phyloP scores from a whole-genome alignment of 2,797 vertebrate genomes.

The Fundulus diaphanus region DNA sequence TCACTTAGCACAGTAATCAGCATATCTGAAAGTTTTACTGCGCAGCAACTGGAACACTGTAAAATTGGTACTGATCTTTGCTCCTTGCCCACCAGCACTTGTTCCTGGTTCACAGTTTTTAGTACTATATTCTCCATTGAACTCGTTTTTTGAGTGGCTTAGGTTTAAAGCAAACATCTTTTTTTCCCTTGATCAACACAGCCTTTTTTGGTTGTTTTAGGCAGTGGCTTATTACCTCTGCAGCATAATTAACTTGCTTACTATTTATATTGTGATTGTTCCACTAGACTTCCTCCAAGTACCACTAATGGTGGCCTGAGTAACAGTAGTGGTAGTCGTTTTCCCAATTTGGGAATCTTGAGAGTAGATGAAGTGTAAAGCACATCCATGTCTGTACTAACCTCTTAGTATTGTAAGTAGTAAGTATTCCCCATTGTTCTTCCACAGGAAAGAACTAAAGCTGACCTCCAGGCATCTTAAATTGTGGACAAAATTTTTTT shows the following conservation, averaged over 20 bases:
- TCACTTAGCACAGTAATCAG: background rate
- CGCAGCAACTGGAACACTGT: background rate
- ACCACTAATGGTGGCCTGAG: background rate
- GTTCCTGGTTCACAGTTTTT: background rate
- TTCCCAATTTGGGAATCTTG: background rate
- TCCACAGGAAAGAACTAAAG: constrained; percentile 19
- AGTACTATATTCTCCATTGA: background rate
- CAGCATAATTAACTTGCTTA: background rate
- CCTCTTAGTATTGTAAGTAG: too few relatives aligned
- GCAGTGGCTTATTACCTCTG: background rate
- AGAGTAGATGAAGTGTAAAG: background rate
- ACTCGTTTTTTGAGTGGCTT: background rate
- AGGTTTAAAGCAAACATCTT: background rate
- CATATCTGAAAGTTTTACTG: background rate
- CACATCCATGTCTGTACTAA: too few relatives aligned
- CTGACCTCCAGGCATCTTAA: constrained; percentile 4
- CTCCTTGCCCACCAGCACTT: background rate
- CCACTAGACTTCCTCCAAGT: background rate
- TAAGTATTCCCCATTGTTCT: background rate
- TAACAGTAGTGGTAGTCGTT: background rate
- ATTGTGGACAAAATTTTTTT: background rate
- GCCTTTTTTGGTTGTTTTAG: background rate
- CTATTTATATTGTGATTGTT: too few relatives aligned
- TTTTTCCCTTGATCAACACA: too few relatives aligned
- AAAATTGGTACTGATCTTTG: background rate